Conservation (phyloP, 2,888 invertebrate species). For the Tinea trinotella region DNA sequence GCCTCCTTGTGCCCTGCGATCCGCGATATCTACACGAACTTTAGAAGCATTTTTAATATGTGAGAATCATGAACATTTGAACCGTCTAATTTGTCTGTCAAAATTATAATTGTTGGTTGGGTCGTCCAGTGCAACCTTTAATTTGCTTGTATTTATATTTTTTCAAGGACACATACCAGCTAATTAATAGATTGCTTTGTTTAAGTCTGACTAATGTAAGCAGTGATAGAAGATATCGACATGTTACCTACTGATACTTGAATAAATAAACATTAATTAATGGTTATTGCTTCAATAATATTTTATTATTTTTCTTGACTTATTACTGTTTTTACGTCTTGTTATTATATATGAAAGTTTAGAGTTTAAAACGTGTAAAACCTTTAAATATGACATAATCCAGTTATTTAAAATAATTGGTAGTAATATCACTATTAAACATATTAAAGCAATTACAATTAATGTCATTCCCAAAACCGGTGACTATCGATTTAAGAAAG, state of each 20-base stretch:
- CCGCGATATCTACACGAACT: not conserved
- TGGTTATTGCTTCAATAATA: too few species aligned
- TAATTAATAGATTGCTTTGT: not conserved
- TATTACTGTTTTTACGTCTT: too few species aligned
- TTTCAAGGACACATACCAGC: not conserved
- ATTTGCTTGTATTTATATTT: not conserved
- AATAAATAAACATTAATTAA: too few species aligned
- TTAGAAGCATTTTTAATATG: not conserved
- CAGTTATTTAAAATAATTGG: not conserved
- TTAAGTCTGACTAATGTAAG: too few species aligned
- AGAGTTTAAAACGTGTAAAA: too few species aligned
- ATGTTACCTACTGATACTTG: too few species aligned
- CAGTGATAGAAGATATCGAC: too few species aligned
- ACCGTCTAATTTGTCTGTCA: slow-evolving; percentile 7
- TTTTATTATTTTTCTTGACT: too few species aligned
- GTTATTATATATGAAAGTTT: too few species aligned
- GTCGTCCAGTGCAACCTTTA: not conserved
- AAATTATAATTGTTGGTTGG: not conserved
- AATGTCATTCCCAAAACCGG: slow-evolving; percentile 8
- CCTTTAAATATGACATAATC: too few species aligned
- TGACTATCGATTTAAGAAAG: slow-evolving; percentile 36
- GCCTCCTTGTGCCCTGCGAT: slow-evolving; percentile 4
- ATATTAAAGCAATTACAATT: slow-evolving; percentile 6
- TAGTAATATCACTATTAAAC: not conserved
- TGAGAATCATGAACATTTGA: not conserved